Percentiles rank a stretch among this genome's conserved stretches.
Evolutionary conservation across 1,140 invertebrate genomes (phyloP).

Genomic region (Campoletis sonorensis): DNA sequence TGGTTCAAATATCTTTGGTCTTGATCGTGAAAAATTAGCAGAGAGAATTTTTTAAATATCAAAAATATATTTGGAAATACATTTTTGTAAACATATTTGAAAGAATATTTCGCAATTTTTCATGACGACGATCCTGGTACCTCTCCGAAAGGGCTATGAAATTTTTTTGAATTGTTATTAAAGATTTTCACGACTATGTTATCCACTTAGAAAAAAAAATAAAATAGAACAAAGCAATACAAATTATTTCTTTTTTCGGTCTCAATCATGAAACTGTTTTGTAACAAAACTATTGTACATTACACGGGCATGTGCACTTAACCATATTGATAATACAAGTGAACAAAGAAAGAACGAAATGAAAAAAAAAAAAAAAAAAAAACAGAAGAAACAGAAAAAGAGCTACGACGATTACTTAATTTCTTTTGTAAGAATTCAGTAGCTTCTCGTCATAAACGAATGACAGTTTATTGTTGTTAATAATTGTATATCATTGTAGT

Average conservation of each 20-base stretch:
- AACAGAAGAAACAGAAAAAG: not conserved
- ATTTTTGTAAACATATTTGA: too few species aligned
- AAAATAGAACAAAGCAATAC: not conserved
- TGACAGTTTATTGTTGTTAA: constrained; percentile 33
- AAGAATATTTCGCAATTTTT: too few species aligned
- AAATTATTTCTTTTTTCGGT: not conserved
- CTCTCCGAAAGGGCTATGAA: too few species aligned
- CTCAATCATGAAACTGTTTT: too few species aligned
- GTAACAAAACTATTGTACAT: constrained; percentile 26
- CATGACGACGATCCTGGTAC: too few species aligned
- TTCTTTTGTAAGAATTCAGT: constrained; percentile 31
- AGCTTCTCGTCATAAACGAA: not conserved
- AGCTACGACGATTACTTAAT: constrained; percentile 32
- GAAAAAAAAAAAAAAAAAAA: not conserved
- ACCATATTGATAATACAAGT: not conserved
- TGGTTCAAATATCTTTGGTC: too few species aligned
- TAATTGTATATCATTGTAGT: constrained; percentile 9
- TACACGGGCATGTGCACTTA: constrained; percentile 39
- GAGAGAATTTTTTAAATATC: not conserved
- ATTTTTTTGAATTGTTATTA: too few species aligned
- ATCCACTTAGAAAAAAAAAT: not conserved
- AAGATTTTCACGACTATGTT: too few species aligned
- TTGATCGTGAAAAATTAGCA: too few species aligned
- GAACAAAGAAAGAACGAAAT: not conserved
- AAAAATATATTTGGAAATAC: too few species aligned